phyloP scores from a whole-genome alignment of 2,888 invertebrate genomes.

The Gastrophysa polygoni region DNA sequence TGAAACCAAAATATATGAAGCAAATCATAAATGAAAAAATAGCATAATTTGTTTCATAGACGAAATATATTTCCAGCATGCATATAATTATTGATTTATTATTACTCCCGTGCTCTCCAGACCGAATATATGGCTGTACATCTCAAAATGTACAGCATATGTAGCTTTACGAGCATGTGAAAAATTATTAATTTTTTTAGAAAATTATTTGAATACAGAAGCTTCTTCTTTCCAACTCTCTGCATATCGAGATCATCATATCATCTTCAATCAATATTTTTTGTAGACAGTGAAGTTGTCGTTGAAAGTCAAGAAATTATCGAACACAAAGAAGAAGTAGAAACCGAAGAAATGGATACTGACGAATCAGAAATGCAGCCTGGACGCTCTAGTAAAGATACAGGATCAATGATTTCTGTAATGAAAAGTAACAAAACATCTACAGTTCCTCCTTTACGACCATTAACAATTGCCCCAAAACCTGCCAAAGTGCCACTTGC shows the following conservation, averaged over 20 bases:
- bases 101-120: too few relatives aligned
- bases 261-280: not conserved
- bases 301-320: slow-evolving; percentile 43
- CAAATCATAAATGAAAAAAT: too few relatives aligned
- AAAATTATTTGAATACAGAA: too few relatives aligned
- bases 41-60: too few relatives aligned
- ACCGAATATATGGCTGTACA: too few relatives aligned
- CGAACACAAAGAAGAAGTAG: slow-evolving; percentile 49
- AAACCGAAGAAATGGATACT: slow-evolving; percentile 49
- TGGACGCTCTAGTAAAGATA: slow-evolving; percentile 43
- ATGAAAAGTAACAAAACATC: slow-evolving; percentile 41
- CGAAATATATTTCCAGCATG: too few relatives aligned
- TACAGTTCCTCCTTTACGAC: slow-evolving; percentile 51
- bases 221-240: too few relatives aligned
- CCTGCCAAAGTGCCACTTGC: slow-evolving; percentile 52
- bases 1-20: too few relatives aligned
- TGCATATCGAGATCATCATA: not conserved
- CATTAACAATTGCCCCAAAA: slow-evolving; percentile 51
- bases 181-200: too few relatives aligned
- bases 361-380: slow-evolving; percentile 53
- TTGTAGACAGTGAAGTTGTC: slow-evolving; percentile 35
- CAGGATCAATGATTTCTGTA: slow-evolving; percentile 50
- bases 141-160: too few relatives aligned
- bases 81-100: too few relatives aligned
- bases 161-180: too few relatives aligned